These are phyloP conservation scores for Nansenia antarctica DNA, from an alignment of 2,113 vertebrate genomes.

Conservation along the genomic window DNA sequence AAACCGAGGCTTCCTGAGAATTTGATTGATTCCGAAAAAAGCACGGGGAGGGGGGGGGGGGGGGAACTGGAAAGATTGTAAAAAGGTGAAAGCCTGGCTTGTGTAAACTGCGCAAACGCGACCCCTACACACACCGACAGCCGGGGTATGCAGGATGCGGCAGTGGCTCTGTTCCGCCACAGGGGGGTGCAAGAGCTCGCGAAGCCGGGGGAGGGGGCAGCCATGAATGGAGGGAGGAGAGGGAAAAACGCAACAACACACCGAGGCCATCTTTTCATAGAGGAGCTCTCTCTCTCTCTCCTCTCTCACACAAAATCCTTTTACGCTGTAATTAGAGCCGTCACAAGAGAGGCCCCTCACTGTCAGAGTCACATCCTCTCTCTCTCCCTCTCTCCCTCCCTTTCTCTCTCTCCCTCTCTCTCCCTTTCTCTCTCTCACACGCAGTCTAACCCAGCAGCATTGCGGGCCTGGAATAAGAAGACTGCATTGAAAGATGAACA, in stretches of 20 bases:
- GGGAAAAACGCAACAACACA: conserved; percentile 50
- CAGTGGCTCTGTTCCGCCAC: conserved; percentile 60
- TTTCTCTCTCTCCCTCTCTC: neutral
- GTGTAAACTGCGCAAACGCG: conserved; percentile 24
- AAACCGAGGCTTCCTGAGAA: neutral
- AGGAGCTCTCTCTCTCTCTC: conserved; percentile 5
- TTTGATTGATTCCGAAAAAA: neutral
- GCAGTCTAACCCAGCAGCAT: neutral
- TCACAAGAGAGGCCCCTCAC: neutral
- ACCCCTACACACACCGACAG: conserved; percentile 39
- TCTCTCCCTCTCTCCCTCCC: neutral
- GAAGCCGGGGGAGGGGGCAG: conserved; percentile 22
- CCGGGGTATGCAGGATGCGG: conserved; percentile 43
- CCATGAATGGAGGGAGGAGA: conserved; percentile 58
- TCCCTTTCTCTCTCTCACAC: neutral
- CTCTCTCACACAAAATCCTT: neutral
- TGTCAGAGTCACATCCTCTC: neutral
- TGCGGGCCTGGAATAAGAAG: conserved; percentile 9
- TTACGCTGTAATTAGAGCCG: neutral
- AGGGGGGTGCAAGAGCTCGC: conserved; percentile 68
- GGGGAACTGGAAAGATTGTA: neutral
- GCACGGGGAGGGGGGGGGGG: no score
- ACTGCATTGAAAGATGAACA: neutral
- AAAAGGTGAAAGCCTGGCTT: neutral
- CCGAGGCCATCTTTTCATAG: conserved; percentile 57